A percentile compares a stretch with the other conserved stretches of the same genome.
phyloP scores from a whole-genome alignment of 2,113 vertebrate genomes.

The Antennarius striatus region DNA sequence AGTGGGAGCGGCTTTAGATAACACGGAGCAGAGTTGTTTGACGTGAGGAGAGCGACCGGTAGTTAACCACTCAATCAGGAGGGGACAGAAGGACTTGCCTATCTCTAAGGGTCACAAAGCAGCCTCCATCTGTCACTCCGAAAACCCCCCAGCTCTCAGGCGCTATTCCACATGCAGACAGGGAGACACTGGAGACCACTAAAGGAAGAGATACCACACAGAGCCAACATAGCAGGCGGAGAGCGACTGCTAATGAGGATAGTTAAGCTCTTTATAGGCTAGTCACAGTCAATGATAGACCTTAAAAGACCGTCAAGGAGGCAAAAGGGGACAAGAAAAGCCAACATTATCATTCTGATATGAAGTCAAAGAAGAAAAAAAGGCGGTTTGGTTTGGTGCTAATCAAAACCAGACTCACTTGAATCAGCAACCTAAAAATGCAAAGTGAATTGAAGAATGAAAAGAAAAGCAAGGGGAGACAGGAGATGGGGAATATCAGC shows the following conservation, averaged over 20 bases:
- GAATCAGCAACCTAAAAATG: conserved; percentile 18
- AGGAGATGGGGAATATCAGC: not conserved
- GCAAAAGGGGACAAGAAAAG: conserved; percentile 36
- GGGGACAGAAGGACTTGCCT: conserved; percentile 70
- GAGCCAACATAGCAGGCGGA: conserved; percentile 60
- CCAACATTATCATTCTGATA: conserved; percentile 38
- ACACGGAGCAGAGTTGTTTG: conserved; percentile 68
- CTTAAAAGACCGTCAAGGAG: conserved; percentile 43
- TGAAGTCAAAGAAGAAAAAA: conserved; percentile 22
- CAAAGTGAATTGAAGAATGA: not conserved
- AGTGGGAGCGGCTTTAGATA: conserved; percentile 69
- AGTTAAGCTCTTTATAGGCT: conserved; percentile 49
- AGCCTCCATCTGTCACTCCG: conserved; percentile 72
- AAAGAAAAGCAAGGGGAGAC: not conserved
- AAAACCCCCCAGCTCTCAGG: conserved; percentile 42
- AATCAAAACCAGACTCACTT: conserved; percentile 27
- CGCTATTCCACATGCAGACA: conserved; percentile 49
- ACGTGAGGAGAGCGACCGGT: conserved; percentile 67
- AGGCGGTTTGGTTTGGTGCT: not conserved
- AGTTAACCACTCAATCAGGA: conserved; percentile 76
- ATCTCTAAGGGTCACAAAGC: conserved; percentile 70
- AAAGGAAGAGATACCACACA: conserved; percentile 51
- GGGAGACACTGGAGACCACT: conserved; percentile 58
- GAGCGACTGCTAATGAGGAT: conserved; percentile 67
- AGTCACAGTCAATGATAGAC: conserved; percentile 51